A percentile compares a stretch with the other conserved stretches of the same genome.
Evolutionary conservation across 2,888 invertebrate species (phyloP).

Genomic region (Linnaemya vulpina): DNA sequence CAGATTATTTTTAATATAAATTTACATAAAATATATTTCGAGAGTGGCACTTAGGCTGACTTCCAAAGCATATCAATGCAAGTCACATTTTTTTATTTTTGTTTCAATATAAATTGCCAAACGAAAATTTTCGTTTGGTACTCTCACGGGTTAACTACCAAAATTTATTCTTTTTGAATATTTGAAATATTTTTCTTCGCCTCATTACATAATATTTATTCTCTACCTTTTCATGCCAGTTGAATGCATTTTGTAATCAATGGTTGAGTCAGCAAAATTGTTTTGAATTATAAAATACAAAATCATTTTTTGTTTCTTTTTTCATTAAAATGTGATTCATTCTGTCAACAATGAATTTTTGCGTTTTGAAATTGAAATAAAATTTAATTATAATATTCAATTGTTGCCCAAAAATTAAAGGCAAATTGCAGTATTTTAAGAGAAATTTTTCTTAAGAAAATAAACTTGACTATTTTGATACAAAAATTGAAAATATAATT

Average conservation of each 20-base stretch:
- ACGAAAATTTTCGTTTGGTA: not conserved
- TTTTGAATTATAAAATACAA: not conserved
- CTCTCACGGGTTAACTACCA: not conserved
- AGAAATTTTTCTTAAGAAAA: not conserved
- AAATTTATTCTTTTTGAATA: not conserved
- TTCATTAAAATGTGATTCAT: constrained; percentile 12
- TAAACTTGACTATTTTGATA: not conserved
- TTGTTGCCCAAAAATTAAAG: constrained; percentile 1
- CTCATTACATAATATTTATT: not conserved
- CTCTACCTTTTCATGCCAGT: not conserved
- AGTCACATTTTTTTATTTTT: too few species aligned
- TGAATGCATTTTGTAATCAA: not conserved
- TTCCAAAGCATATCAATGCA: too few species aligned
- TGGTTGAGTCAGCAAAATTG: constrained; percentile 4
- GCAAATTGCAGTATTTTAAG: not conserved
- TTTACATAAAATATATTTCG: too few species aligned
- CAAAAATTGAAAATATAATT: not conserved
- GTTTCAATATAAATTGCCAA: too few species aligned
- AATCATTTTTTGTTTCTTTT: not conserved
- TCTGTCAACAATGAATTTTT: constrained; percentile 13
- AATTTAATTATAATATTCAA: not conserved
- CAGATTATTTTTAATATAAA: too few species aligned
- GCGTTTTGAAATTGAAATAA: constrained; percentile 8
- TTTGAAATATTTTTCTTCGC: not conserved
- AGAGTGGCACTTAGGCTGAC: too few species aligned